Evolutionary conservation across 2,113 vertebrate genomes (phyloP).

Genomic region (Caranx melampygus): DNA sequence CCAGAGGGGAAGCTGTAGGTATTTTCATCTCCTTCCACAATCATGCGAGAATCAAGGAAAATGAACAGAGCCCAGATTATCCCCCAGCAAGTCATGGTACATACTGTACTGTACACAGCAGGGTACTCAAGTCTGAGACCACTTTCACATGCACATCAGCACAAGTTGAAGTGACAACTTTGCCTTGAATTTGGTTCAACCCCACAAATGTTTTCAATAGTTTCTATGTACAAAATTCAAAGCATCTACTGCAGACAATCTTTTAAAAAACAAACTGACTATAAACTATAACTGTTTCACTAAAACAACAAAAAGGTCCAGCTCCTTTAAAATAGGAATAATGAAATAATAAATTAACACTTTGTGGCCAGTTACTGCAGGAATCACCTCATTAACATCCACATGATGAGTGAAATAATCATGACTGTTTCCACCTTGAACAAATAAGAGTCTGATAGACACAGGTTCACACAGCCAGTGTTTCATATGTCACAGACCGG

Average conservation of each 20-base stretch:
- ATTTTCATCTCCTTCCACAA: no score
- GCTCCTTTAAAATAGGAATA: background rate
- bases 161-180: background rate
- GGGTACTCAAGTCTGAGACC: no score
- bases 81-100: background rate
- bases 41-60: background rate
- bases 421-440: no score
- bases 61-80: background rate
- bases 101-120: no score
- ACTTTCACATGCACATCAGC: background rate
- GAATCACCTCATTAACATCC: background rate
- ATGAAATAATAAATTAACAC: background rate
- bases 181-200: background rate
- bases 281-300: background rate
- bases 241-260: background rate
- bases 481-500: no score
- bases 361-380: background rate
- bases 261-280: background rate
- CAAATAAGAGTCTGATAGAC: no score
- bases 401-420: no score
- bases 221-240: background rate
- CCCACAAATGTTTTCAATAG: background rate
- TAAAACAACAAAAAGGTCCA: background rate
- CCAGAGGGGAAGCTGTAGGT: background rate
- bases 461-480: no score